These are phyloP conservation scores for Alauda arvensis DNA, from an alignment of 2,797 vertebrate species.

Conservation along the genomic window DNA sequence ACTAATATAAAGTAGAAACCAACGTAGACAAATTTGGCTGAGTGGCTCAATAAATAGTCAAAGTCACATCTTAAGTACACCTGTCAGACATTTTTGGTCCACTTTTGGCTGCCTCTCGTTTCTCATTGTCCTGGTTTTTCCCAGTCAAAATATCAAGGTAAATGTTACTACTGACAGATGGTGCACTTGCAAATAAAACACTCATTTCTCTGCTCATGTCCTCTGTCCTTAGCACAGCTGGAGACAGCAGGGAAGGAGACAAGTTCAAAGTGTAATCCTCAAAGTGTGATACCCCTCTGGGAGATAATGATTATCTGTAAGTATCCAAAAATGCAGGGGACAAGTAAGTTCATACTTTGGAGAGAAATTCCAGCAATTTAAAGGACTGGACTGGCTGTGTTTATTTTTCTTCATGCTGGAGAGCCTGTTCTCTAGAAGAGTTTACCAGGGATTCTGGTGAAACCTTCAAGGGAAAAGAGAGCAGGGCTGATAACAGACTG, in stretches of 20 bases:
- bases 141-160: background rate
- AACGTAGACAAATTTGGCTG: background rate
- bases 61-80: background rate
- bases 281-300: background rate
- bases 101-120: background rate
- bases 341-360: background rate
- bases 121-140: background rate
- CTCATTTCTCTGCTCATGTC: background rate
- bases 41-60: background rate
- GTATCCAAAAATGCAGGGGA: background rate
- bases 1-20: background rate
- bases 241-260: background rate
- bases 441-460: background rate
- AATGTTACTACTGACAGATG: background rate
- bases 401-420: background rate
- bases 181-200: background rate
- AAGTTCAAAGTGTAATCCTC: background rate
- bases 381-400: background rate
- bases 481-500: constrained; percentile 33
- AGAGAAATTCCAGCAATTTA: background rate
- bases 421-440: background rate
- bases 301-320: background rate
- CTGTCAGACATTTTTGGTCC: background rate
- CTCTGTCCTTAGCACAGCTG: background rate
- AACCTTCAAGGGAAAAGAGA: constrained; percentile 26